Percentiles rank a stretch among this genome's conserved stretches.
Conservation (phyloP, 2,113 vertebrate genomes). For the Solea solea region DNA sequence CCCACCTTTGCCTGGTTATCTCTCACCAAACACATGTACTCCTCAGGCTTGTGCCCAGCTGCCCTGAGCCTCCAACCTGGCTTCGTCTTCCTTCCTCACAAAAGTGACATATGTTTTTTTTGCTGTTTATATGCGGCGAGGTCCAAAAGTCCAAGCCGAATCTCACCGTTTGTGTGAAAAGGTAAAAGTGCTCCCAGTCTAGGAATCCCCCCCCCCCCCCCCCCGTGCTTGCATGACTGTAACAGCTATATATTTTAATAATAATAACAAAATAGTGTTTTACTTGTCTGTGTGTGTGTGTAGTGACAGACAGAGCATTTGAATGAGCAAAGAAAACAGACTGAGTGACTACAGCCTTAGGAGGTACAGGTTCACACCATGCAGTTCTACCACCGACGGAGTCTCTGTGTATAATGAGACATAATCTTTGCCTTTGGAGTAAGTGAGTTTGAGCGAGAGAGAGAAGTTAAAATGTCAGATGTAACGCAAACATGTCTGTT, state of each 20-base stretch:
- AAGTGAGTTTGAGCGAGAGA: conserved; percentile 42
- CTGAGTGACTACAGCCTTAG: conserved; percentile 28
- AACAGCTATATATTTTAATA: conserved; percentile 17
- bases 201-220: too few species aligned
- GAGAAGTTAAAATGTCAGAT: conserved; percentile 71
- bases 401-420: conserved; percentile 54
- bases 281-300: not conserved
- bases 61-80: conserved; percentile 49
- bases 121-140: conserved; percentile 19
- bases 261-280: not conserved
- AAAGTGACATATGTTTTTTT: conserved; percentile 43
- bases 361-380: conserved; percentile 52
- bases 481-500: conserved; percentile 65
- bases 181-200: not conserved
- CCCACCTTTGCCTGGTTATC: conserved; percentile 72
- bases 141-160: not conserved
- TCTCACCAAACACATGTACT: conserved; percentile 69
- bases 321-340: conserved; percentile 27
- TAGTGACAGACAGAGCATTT: conserved; percentile 17
- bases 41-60: conserved; percentile 58
- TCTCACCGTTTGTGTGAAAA: not conserved
- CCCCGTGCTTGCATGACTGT: conserved; percentile 3
- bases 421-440: conserved; percentile 72
- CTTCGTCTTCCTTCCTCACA: conserved; percentile 17
- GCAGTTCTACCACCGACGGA: conserved; percentile 35